Percentiles rank a stretch among this genome's conserved stretches.
phyloP scores from a whole-genome alignment of 2,797 vertebrate species.

The Zenarchopterus dispar region DNA sequence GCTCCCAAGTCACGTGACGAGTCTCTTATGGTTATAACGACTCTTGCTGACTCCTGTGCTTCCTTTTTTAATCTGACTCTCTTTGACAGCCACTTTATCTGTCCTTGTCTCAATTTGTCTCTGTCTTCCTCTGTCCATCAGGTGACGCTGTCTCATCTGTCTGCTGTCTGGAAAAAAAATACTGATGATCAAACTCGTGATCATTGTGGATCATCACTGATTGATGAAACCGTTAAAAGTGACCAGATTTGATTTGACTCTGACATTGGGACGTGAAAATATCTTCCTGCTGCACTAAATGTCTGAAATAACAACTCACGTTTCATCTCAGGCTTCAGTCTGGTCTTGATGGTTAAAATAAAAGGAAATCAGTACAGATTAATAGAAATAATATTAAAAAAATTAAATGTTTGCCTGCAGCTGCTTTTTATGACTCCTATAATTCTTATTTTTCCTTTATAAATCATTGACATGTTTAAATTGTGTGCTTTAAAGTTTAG shows the following conservation, averaged over 20 bases:
- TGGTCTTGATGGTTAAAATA: no score
- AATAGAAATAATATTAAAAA: no score
- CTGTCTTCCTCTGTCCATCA: conserved; percentile 7
- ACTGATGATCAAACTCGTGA: conserved; percentile 4
- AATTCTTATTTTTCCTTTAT: no score
- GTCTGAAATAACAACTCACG: neutral
- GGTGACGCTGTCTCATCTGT: neutral
- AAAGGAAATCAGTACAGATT: no score
- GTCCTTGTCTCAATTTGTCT: neutral
- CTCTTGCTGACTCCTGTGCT: neutral
- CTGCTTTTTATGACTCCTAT: no score
- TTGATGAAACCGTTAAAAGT: neutral
- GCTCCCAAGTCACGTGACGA: no score
- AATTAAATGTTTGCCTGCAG: no score
- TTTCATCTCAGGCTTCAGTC: no score
- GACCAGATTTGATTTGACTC: neutral
- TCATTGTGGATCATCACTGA: conserved; percentile 10
- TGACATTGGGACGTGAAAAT: no score
- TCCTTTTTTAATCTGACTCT: neutral
- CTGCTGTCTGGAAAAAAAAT: conserved; percentile 1
- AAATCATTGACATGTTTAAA: no score
- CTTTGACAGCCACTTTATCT: neutral
- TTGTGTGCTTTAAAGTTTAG: no score
- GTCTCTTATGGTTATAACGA: no score
- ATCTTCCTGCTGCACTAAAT: neutral